Base-by-base conservation (phyloP, 2,888 invertebrate species). In the Trimorus sp. region DNA sequence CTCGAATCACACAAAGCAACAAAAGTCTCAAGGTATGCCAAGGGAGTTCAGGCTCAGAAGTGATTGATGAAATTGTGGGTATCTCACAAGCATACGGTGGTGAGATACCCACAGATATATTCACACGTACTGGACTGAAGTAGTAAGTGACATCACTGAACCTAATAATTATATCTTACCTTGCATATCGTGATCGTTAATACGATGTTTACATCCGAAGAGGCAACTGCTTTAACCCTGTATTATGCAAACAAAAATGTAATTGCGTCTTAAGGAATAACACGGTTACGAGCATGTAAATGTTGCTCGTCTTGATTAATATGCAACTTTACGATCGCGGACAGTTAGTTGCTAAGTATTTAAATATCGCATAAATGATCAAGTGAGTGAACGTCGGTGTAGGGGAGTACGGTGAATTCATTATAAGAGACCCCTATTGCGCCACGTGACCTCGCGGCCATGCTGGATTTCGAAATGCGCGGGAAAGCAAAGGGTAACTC, bases 381-480 rank as follows among this genome's bases (percentile, higher is more conserved):
- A 62, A 60, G 74, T 42, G 58, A 70, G 56, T 69, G 78, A 62
- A 73, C 73, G 65, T 15, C n/a, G 65, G 54, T 69, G 53, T 60
- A 66, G 69, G 84, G 83, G 79, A 76, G 82, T 84, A 82, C 81
- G 51, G 79, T 86, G 85, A 88, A 85, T 87, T 87, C 84, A 86
- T 88, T 85, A 87, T 83, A 80, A 69, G 84, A 83, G 85, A 88
- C 91, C 91, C 91, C 89, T 89, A 88, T 88, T 59, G 59, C 84
- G 91, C 87, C 91, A 91, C 91, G 91, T 91, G 91, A 87, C 91
- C 86, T 63, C 81, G 83, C 85, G 81, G 85, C 87, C 87, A 87
- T 86, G 85, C 84, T 86, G 86, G 87, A 90, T 89, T 91, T 90
- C 89, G 89, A 91, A 91, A 89, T 86, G 85, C 86, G 86, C 89